Evolutionary conservation across 2,888 invertebrate genomes (phyloP).

Genomic region (Boloria euphrosyne): DNA sequence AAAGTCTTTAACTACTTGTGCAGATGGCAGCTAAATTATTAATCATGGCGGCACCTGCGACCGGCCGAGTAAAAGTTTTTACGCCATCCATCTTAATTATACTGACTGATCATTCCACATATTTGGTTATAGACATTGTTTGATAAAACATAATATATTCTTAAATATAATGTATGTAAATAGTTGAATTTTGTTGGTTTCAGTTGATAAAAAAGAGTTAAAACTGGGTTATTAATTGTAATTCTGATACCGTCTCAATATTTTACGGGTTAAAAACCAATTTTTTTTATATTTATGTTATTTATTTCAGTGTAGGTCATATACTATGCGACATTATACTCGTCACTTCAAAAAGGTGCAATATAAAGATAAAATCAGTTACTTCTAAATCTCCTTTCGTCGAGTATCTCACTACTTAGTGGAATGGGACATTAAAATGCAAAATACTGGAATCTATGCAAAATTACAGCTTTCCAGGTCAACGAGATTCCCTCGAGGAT

Average conservation of each 20-base stretch:
- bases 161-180: too few relatives aligned
- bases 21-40: constrained; percentile 37
- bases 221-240: too few relatives aligned
- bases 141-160: too few relatives aligned
- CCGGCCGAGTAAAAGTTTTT: constrained; percentile 31
- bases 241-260: too few relatives aligned
- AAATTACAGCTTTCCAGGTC: constrained; percentile 42
- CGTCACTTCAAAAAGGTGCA: constrained; percentile 1
- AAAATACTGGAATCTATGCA: constrained; percentile 43
- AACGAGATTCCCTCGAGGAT: constrained; percentile 40
- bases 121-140: too few relatives aligned
- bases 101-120: constrained; percentile 19
- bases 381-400: constrained; percentile 8
- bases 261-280: too few relatives aligned
- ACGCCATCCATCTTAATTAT: constrained; percentile 36
- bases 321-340: too few relatives aligned
- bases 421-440: constrained; percentile 42
- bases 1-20: constrained; percentile 29
- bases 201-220: too few relatives aligned
- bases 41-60: constrained; percentile 37
- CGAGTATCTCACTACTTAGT: constrained; percentile 41
- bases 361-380: constrained; percentile 16
- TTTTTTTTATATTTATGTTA: too few relatives aligned
- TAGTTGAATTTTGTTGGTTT: too few relatives aligned
- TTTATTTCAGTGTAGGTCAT: too few relatives aligned